A percentile compares a stretch with the other conserved stretches of the same genome.
phyloP scores from a whole-genome alignment of 2,888 invertebrate species.

The Muschampia plurimacula region DNA sequence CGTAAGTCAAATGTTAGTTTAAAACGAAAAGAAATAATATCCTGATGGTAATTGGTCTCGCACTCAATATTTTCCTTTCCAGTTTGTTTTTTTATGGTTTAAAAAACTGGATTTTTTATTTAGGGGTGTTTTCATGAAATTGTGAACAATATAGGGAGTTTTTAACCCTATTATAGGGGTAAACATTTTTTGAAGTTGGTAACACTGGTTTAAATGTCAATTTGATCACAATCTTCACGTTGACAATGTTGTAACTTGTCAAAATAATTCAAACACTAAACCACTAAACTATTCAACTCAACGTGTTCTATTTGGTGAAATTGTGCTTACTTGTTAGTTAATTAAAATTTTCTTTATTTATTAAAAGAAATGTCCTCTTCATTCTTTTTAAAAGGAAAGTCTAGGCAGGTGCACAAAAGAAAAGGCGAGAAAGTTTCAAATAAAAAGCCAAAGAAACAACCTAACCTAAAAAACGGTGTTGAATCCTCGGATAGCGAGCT shows the following conservation, averaged over 20 bases:
- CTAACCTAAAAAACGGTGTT: slow-evolving; percentile 83
- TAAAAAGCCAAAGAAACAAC: slow-evolving; percentile 67
- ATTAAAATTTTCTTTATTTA: background rate
- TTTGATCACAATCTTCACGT: too few species aligned
- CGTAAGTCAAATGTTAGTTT: slow-evolving; percentile 38
- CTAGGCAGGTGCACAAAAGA: slow-evolving; percentile 82
- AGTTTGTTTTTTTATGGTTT: too few species aligned
- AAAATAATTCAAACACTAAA: slow-evolving; percentile 24
- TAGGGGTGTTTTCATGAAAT: too few species aligned
- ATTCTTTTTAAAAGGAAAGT: slow-evolving; percentile 87
- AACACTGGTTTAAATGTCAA: too few species aligned
- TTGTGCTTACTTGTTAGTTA: background rate
- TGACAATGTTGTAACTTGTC: background rate
- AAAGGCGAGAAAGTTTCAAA: slow-evolving; percentile 79
- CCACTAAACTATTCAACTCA: slow-evolving; percentile 39
- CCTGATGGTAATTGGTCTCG: too few species aligned
- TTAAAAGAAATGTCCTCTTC: slow-evolving; percentile 79
- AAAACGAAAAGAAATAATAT: slow-evolving; percentile 12
- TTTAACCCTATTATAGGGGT: too few species aligned
- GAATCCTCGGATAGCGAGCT: slow-evolving; percentile 89
- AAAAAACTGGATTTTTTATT: too few species aligned
- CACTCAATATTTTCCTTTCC: too few species aligned
- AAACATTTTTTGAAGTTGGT: too few species aligned
- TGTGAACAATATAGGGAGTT: too few species aligned
- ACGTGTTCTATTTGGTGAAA: slow-evolving; percentile 37